A percentile compares a stretch with the other conserved stretches of the same genome.
Conservation (phyloP, 2,888 invertebrate genomes). For the Drosophila kambysellisi region DNA sequence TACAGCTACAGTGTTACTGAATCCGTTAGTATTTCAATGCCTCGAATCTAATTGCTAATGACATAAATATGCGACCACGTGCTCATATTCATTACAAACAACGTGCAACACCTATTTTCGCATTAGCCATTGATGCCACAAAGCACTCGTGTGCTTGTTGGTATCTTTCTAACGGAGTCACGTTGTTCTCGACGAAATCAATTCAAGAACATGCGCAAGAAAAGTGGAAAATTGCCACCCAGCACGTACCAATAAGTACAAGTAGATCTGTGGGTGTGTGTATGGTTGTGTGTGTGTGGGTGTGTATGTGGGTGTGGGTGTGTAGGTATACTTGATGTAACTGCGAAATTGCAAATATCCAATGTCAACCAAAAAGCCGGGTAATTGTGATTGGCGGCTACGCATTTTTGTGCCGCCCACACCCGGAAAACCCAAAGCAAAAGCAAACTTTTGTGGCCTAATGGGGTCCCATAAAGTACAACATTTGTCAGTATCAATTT, state of each 20-base stretch:
- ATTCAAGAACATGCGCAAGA: constrained; percentile 59
- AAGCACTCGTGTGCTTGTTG: constrained; percentile 1
- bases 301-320: neutral
- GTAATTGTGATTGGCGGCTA: constrained; percentile 77
- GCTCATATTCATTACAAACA: constrained; percentile 68
- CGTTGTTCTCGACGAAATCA: constrained; percentile 65
- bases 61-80: constrained; percentile 63
- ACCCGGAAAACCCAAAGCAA: constrained; percentile 4
- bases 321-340: constrained; percentile 18
- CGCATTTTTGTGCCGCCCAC: constrained; percentile 35
- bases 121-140: constrained; percentile 71
- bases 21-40: constrained; percentile 10
- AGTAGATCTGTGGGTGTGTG: neutral
- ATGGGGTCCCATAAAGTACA: constrained; percentile 70
- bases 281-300: neutral
- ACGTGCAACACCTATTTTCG: constrained; percentile 63
- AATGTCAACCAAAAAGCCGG: constrained; percentile 31
- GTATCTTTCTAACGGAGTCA: constrained; percentile 53
- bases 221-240: constrained; percentile 49
- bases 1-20: no score
- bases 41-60: constrained; percentile 61
- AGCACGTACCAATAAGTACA: constrained; percentile 41
- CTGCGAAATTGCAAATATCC: constrained; percentile 51
- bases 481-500: constrained; percentile 77
- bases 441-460: constrained; percentile 68